Percentiles rank a stretch among this genome's conserved stretches.
These are phyloP conservation scores for Acestrorhynchus altus DNA, from an alignment of 2,797 vertebrate species.

Conservation along the genomic window DNA sequence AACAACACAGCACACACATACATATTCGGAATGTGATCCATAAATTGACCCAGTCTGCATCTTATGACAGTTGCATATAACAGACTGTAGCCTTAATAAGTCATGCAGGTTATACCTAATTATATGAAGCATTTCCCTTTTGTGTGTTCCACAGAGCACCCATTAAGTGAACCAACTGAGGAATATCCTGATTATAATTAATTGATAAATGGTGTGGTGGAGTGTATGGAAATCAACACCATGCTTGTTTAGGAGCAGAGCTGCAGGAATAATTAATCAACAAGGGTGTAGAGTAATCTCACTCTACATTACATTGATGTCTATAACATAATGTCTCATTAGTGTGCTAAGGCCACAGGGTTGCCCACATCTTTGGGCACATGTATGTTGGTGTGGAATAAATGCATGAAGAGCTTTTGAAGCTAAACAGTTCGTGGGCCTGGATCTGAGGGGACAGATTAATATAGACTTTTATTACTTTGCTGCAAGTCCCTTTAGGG, in stretches of 20 bases:
- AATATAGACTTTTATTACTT: conserved; percentile 54
- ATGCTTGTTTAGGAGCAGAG: conserved; percentile 63
- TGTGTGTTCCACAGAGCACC: conserved; percentile 60
- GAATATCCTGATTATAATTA: conserved; percentile 70
- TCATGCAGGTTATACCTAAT: conserved; percentile 67
- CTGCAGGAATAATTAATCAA: conserved; percentile 59
- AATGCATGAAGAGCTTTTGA: conserved; percentile 27
- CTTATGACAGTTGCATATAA: conserved; percentile 45
- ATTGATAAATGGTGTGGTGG: conserved; percentile 71
- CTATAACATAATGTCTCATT: conserved; percentile 14
- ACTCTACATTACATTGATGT: conserved; percentile 10
- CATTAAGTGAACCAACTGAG: conserved; percentile 64
- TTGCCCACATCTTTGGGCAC: conserved; percentile 6
- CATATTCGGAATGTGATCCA: conserved; percentile 31
- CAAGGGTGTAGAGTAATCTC: conserved; percentile 62
- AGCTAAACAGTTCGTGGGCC: conserved; percentile 36
- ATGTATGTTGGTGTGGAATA: conserved; percentile 26
- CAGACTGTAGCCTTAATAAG: conserved; percentile 34
- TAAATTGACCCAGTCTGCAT: conserved; percentile 33
- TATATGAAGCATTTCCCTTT: conserved; percentile 74
- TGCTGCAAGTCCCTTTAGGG: conserved; percentile 43
- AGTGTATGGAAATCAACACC: conserved; percentile 65
- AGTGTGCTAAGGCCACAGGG: conserved; percentile 6
- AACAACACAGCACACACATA: conserved; percentile 43
- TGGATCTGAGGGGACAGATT: conserved; percentile 42